A percentile compares a stretch with the other conserved stretches of the same genome.
Evolutionary conservation across 2,113 vertebrate genomes (phyloP).

Genomic region (Podiceps cristatus): DNA sequence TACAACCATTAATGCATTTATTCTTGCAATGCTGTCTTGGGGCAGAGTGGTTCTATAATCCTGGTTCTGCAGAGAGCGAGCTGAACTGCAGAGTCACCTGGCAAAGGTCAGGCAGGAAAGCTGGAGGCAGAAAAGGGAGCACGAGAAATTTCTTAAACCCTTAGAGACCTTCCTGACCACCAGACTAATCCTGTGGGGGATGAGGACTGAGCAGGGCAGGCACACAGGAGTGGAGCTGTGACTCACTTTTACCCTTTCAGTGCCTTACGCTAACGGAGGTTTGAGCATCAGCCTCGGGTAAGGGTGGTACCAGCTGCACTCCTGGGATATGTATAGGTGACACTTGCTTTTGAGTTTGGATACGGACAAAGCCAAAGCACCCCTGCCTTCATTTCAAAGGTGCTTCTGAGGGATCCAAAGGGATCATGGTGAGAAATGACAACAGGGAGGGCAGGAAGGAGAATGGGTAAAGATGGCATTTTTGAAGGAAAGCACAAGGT

Average conservation of each 20-base stretch:
- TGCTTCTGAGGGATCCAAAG: neutral
- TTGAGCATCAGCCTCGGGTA: neutral
- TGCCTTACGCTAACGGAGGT: rapidly evolving
- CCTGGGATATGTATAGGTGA: rapidly evolving
- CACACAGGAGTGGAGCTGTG: neutral
- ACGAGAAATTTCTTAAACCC: neutral
- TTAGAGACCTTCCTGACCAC: neutral
- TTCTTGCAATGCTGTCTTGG: neutral
- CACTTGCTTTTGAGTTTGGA: neutral
- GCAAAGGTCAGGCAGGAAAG: neutral
- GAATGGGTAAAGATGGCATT: neutral
- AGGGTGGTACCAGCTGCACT: neutral
- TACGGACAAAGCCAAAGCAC: neutral
- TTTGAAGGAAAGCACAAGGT: neutral
- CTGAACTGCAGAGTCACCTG: neutral
- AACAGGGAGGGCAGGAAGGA: neutral
- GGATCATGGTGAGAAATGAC: neutral
- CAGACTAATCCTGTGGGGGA: neutral
- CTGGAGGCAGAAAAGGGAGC: neutral
- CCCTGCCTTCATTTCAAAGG: neutral
- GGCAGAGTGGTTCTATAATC: neutral
- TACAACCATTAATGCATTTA: neutral
- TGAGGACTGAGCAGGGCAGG: neutral
- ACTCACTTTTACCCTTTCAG: neutral
- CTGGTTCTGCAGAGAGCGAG: neutral